phyloP scores from a whole-genome alignment of 2,888 invertebrate species.

The Cotesia congregata region DNA sequence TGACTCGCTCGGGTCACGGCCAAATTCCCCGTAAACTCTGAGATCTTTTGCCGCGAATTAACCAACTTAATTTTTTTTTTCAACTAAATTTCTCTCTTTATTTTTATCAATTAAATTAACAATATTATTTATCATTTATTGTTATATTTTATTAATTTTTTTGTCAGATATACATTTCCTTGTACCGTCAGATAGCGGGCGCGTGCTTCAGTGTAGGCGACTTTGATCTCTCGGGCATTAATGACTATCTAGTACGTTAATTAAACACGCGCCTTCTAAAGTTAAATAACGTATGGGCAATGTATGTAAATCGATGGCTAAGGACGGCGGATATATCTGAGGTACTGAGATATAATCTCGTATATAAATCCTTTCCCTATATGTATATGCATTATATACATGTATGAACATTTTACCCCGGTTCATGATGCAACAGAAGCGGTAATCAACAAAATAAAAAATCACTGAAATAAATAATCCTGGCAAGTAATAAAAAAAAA shows the following conservation, averaged over 20 bases:
- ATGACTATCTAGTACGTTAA: constrained; percentile 52
- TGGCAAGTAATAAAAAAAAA: constrained; percentile 11
- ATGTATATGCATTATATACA: not conserved
- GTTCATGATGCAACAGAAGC: not conserved
- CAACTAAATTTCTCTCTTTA: not conserved
- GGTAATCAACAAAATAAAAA: not conserved
- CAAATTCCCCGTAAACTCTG: constrained; percentile 40
- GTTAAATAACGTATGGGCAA: constrained; percentile 42
- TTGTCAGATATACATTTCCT: not conserved
- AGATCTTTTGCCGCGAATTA: constrained; percentile 9
- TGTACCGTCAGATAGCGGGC: not conserved
- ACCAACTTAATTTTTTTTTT: constrained; percentile 24
- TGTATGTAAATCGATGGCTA: constrained; percentile 53
- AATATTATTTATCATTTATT: constrained; percentile 20
- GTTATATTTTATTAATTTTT: constrained; percentile 4
- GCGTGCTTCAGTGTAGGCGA: constrained; percentile 23
- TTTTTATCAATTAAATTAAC: constrained; percentile 4
- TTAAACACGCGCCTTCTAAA: constrained; percentile 52
- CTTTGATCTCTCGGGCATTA: constrained; percentile 44
- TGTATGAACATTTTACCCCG: not conserved
- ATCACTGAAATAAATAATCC: not conserved
- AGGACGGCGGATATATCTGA: constrained; percentile 45
- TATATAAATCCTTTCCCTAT: constrained; percentile 27
- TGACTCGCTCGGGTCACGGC: constrained; percentile 44
- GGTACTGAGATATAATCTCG: constrained; percentile 40